Evolutionary conservation across 2,888 invertebrate genomes (phyloP), one percentile per base, ranked within the genome.

Genomic region (Perizoma flavofasciatum): DNA sequence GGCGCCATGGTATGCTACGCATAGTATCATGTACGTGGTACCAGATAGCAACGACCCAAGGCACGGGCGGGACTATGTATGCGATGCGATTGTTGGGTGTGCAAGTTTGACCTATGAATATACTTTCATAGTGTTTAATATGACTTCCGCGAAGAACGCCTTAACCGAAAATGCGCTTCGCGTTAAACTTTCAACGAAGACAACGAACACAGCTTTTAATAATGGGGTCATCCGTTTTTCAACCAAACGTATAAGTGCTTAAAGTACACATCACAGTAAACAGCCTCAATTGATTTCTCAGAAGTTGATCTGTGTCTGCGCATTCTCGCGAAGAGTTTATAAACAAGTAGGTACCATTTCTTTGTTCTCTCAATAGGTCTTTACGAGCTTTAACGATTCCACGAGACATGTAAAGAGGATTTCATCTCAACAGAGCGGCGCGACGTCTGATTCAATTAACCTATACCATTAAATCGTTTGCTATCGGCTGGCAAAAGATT

Each of bases 321-420:
- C 57, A 43, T 61, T 50, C 54, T 44, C 61, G 57, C 49, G 43
- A 48, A 35, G 49, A 45, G 50, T 50, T 52, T 59, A 56, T 61
- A 65, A 63, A 61, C 62, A 58, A 52, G 39, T 47, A 43, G 37
- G 40, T 34, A 51, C 59, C 40, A 59, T 46, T 61, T 61, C 62
- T 64, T 68, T 64, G 63, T 65, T 67, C 65, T 59, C 47, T 55
- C 5, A 48, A 56, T 45, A 43, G 53, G 53, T 11, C 37, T 60
- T 63, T 54, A 57, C 48, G 57, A 63, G 56, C 61, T 57, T 56
- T 48, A 35, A 35, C 49, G 50, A 53, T 58, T 57, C 37, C 57
- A 41, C 46, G 41, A 50, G 49, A 52, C 32, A 43, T 41, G 34
- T 43, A 35, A 32, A 50, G 43, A 55, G 44, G 39, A 52, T 52